These are phyloP conservation scores for Notechis scutatus DNA, from an alignment of 2,113 vertebrate species.

Conservation along the genomic window DNA sequence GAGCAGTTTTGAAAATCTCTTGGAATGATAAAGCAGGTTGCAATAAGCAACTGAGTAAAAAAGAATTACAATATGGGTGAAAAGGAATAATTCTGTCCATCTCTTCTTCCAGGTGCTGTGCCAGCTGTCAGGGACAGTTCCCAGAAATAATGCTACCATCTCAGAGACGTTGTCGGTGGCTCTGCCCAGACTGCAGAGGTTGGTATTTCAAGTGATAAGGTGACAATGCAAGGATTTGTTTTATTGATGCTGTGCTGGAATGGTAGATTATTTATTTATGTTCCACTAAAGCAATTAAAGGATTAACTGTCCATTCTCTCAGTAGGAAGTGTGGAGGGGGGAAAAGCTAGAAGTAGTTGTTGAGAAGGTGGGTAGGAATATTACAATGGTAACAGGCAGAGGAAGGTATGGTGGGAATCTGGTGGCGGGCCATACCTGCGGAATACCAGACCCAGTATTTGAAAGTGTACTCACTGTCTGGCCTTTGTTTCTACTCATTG, in stretches of 20 bases:
- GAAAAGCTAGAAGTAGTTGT: neutral
- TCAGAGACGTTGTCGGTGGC: conserved; percentile 55
- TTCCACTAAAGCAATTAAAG: neutral
- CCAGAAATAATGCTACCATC: conserved; percentile 48
- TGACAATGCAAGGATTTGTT: neutral
- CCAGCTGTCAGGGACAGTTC: conserved; percentile 61
- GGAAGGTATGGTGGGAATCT: neutral
- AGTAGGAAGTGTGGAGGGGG: neutral
- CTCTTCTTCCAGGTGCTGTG: conserved; percentile 53
- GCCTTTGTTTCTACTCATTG: neutral
- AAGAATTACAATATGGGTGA: neutral
- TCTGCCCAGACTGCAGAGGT: conserved; percentile 68
- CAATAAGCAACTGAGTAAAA: neutral
- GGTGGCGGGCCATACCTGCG: neutral
- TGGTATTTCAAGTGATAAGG: neutral
- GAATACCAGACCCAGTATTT: neutral
- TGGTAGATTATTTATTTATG: neutral
- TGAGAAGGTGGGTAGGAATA: neutral
- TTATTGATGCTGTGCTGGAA: neutral
- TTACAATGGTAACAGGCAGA: neutral
- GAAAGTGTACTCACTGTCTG: neutral
- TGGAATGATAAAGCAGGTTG: too few relatives aligned
- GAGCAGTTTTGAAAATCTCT: neutral
- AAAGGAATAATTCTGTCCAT: neutral
- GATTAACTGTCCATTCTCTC: neutral